Percentiles rank a stretch among this genome's conserved stretches.
Evolutionary conservation across 2,797 vertebrate species (phyloP).

Genomic region (Okamejei kenojei): DNA sequence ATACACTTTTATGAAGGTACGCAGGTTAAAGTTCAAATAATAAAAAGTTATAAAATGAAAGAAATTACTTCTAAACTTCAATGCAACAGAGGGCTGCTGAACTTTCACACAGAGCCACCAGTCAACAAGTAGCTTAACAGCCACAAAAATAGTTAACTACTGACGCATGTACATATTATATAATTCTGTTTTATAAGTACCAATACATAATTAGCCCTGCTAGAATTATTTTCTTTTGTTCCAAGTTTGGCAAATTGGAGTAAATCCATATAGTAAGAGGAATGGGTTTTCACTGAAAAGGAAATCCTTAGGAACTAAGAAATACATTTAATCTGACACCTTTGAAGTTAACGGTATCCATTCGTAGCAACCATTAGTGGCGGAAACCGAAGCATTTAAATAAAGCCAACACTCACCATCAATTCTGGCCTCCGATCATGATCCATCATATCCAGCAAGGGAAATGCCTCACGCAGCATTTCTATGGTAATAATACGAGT

Average conservation of each 20-base stretch:
- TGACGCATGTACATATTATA: too few species aligned
- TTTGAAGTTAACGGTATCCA: not conserved
- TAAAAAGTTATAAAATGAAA: not conserved
- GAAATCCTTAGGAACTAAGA: not conserved
- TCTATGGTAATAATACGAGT: conserved; percentile 70
- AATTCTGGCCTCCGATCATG: conserved; percentile 66
- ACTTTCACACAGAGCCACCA: not conserved
- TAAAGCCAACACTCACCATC: conserved; percentile 54
- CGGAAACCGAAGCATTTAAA: not conserved
- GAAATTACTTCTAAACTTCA: not conserved
- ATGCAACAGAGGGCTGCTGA: not conserved
- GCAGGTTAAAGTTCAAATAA: not conserved
- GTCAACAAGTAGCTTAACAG: not conserved
- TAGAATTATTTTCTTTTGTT: not conserved
- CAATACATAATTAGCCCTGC: not conserved
- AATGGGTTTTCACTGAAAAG: not conserved
- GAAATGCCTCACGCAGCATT: conserved; percentile 66
- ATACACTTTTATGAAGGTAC: not conserved
- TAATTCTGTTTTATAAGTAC: not conserved
- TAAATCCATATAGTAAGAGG: not conserved
- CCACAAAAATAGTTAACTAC: not conserved
- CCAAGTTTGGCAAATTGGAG: not conserved
- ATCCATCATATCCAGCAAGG: conserved; percentile 79
- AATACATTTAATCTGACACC: not conserved
- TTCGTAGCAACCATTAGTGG: not conserved